These are phyloP conservation scores for Macrophya annulata DNA, from an alignment of 2,888 invertebrate genomes.

Conservation along the genomic window DNA sequence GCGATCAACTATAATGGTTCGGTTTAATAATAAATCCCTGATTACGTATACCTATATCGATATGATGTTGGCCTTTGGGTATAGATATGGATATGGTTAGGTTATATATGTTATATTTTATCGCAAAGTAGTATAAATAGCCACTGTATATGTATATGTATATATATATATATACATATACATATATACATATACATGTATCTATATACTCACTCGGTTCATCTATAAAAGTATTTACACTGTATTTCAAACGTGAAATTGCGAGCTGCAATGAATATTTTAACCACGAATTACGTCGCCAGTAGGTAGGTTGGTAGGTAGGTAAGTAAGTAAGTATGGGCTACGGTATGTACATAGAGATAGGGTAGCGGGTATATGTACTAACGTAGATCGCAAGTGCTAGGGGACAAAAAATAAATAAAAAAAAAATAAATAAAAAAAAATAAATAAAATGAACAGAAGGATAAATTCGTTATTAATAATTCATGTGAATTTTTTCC, in stretches of 20 bases:
- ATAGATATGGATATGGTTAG: background rate
- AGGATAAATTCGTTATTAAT: background rate
- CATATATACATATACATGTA: background rate
- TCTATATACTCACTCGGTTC: background rate
- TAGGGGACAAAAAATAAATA: background rate
- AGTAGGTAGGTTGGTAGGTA: too few relatives aligned
- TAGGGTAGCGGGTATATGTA: background rate
- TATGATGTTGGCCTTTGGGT: background rate
- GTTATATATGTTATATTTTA: too few relatives aligned
- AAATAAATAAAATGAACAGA: background rate
- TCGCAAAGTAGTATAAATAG: too few relatives aligned
- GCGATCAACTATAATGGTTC: slow-evolving; percentile 29
- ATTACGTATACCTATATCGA: background rate
- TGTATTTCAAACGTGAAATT: slow-evolving; percentile 5
- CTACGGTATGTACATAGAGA: background rate
- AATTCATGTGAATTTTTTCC: background rate
- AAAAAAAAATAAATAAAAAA: background rate
- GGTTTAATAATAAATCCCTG: slow-evolving; percentile 24
- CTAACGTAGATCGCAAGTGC: background rate
- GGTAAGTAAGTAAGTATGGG: background rate
- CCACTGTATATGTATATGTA: background rate
- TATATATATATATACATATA: background rate
- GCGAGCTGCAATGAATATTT: slow-evolving; percentile 18
- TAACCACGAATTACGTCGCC: slow-evolving; percentile 22
- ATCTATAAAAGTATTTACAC: slow-evolving; percentile 29